These are phyloP conservation scores for Drosophila sproati DNA, from an alignment of 1,140 invertebrate genomes.

Conservation along the genomic window DNA sequence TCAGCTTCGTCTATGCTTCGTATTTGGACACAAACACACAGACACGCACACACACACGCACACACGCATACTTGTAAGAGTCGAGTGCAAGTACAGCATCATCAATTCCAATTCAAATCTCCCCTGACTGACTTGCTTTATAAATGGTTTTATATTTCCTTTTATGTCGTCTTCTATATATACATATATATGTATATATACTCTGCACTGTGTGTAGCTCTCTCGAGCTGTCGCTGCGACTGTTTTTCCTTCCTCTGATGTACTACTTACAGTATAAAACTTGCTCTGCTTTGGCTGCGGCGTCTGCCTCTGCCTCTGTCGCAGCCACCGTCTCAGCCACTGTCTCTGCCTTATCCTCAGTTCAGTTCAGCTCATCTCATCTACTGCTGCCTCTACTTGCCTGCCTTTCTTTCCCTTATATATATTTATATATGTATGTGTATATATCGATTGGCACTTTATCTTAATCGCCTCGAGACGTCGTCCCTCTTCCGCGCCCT, in stretches of 20 bases:
- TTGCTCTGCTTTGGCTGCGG: constrained; percentile 13
- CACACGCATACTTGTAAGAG: constrained; percentile 35
- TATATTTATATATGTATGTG: constrained; percentile 53
- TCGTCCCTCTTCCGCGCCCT: constrained; percentile 61
- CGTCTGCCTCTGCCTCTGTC: background rate
- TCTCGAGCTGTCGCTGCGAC: constrained; percentile 48
- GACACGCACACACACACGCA: background rate
- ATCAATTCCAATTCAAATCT: constrained; percentile 82
- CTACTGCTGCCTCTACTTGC: background rate
- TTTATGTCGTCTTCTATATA: constrained; percentile 68
- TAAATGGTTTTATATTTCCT: constrained; percentile 84
- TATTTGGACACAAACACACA: constrained; percentile 18
- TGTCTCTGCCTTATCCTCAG: constrained; percentile 3
- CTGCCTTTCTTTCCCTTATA: constrained; percentile 79
- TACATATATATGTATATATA: constrained; percentile 8
- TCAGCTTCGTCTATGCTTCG: constrained; percentile 74
- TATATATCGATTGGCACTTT: constrained; percentile 83
- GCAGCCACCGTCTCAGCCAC: too few relatives aligned
- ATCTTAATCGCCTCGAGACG: constrained; percentile 80
- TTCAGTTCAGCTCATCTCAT: constrained; percentile 37
- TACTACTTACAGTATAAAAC: constrained; percentile 31
- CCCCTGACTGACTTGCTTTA: constrained; percentile 83
- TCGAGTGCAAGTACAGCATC: constrained; percentile 76
- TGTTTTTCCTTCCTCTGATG: constrained; percentile 12
- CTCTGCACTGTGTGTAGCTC: background rate